Evolutionary conservation across 2,113 vertebrate species (phyloP), one percentile per base, ranked within the genome.

Genomic region (Melanocharis versteri): DNA sequence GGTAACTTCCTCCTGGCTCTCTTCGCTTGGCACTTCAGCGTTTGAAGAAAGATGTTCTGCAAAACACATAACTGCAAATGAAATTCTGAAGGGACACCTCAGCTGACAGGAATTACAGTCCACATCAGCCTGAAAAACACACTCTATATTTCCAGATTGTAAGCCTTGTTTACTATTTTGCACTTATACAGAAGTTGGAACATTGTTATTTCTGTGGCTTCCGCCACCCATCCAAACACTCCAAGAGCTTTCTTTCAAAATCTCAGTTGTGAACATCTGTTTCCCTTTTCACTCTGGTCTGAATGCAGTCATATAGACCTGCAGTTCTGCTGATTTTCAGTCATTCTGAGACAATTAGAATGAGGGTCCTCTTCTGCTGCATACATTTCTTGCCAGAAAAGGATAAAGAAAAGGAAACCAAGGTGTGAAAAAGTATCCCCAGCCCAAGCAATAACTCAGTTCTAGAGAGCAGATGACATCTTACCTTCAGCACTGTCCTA

Each of bases 1-100:
- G 12, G n/a, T 81, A 57, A 21, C 40, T 40, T 87, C 64, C 37
- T 97, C 94, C 70, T 77, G 83, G 57, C 73, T 97, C 26, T 10
- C 84, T 81, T 87, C 89, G 60, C 44, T 95, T 68, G 89, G 91
- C 47, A 76, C 90, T 69, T 97, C 94, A 72, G 18, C 33, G 37
- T 93, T 88, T 73, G 65, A 73, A 5, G 88, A 69, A 71, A 64
- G 42, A 27, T 1, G 23, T 37, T 95, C 98, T 98, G 97, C 72
- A 97, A 98, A 97, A 96, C 10, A 97, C 69, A 86, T 56, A 97
- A 79, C 19, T 58, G 78, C n/a, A 83, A 85, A 83, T 39, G 72
- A 81, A 78, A 94, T 30, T 51, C 47, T 93, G 91, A 95, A 91
- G 44, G 69, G 50, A 58, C 40, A 77, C 35, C 57, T 89, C 66